Base-by-base conservation (phyloP, 2,113 vertebrate species). In the Dipodomys spectabilis region DNA sequence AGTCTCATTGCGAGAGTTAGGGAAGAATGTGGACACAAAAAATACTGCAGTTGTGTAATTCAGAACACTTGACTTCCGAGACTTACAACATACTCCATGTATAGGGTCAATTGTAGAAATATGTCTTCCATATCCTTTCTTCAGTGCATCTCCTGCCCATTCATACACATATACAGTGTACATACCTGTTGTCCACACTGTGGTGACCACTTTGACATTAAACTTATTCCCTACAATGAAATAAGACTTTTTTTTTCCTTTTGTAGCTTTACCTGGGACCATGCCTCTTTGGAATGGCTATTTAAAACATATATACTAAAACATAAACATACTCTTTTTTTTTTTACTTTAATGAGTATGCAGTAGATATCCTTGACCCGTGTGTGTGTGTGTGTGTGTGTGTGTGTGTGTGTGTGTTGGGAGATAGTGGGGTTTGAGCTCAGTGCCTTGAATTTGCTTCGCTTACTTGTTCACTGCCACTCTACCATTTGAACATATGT, bases 271-370 rank as follows among this genome's bases (percentile, higher is more conserved):
- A 53, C 83, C 27, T 75, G n/a, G 57, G 27, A 4, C 71, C 60
- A 73, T 87, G 23, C 57, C n/a, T 93, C 72, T 87, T 60, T 65
- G 73, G 87, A 94, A 84, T 84, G n/a, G 25, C 57, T 93, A 39
- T 72, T 83, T 79, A 79, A 75, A 92, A 80, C 44, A 74, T 0
- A 71, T 4, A 92, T 5, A 39, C 8, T 18, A 39, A 39, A 39
- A 39, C 39, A 39, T 39, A 39, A 39, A 39, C 49, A 49, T 49
- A 49, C 49, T 49, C 39, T 30, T 22, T 35, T 86, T 69, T 23
- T 27, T 77, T 80, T 62, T 35, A 77, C 73, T 39, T 23, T 15
- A 62, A 22, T 6, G 86, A n/a, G 1, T 92, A 53, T 81, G 10
- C n/a, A 62, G 5, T 32, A 84, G 60, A 69, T 79, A 32, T 35